Evolutionary conservation across 2,797 vertebrate species (phyloP).

Genomic region (Rhincodon typus): DNA sequence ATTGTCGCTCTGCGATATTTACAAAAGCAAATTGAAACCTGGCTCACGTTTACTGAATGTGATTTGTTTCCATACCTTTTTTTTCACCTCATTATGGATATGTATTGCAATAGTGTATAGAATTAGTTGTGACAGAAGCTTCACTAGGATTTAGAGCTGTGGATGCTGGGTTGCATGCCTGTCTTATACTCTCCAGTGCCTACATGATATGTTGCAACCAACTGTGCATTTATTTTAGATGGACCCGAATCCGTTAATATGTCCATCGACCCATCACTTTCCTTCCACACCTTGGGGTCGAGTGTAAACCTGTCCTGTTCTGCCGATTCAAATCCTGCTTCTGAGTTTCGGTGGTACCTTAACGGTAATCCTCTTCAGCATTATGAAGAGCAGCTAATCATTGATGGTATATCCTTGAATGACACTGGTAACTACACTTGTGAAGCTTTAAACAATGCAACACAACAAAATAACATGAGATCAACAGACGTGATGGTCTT

Average conservation of each 20-base stretch:
- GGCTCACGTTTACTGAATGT: neutral
- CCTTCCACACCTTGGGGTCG: neutral
- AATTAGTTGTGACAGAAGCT: neutral
- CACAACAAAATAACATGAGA: neutral
- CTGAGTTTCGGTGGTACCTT: slow-evolving; percentile 2
- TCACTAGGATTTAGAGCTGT: neutral
- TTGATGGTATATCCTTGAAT: neutral
- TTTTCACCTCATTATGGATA: neutral
- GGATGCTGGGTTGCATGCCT: neutral
- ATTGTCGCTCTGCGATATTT: neutral
- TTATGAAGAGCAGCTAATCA: neutral
- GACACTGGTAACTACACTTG: slow-evolving; percentile 19
- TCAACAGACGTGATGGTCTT: neutral
- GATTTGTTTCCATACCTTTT: neutral
- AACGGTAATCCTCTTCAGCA: neutral
- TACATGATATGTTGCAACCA: neutral
- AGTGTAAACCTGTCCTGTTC: neutral
- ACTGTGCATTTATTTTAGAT: slow-evolving; percentile 15
- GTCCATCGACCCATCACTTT: neutral
- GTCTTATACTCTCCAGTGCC: neutral
- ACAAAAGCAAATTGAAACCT: too few relatives aligned
- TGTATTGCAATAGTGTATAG: neutral
- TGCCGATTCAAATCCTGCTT: neutral
- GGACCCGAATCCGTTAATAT: neutral
- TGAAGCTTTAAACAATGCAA: slow-evolving; percentile 6